These are phyloP conservation scores for Hemaris fuciformis DNA, from an alignment of 2,888 invertebrate genomes.

Conservation along the genomic window DNA sequence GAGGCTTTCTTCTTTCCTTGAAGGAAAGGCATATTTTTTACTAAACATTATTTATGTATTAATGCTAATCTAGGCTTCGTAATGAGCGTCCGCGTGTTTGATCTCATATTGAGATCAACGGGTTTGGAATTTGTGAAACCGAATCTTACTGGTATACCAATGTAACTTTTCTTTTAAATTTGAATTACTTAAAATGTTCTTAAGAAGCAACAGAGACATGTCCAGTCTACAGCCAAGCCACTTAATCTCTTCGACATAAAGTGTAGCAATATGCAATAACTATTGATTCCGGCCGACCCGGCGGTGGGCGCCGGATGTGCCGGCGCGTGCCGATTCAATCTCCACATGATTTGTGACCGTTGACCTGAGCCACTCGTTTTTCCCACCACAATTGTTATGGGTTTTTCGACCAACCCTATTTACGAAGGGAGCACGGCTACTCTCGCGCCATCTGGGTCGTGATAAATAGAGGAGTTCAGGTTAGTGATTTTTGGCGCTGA, in stretches of 20 bases:
- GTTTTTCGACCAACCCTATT: neutral
- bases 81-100: too few species aligned
- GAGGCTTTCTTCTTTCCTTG: too few species aligned
- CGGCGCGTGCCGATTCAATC: conserved; percentile 14
- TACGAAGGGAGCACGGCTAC: neutral
- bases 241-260: conserved; percentile 12
- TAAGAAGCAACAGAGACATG: neutral
- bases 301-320: conserved; percentile 12
- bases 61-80: too few species aligned
- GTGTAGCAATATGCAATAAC: conserved; percentile 22
- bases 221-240: neutral
- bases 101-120: too few species aligned
- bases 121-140: too few species aligned
- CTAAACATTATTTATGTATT: too few species aligned
- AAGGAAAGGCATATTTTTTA: too few species aligned
- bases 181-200: too few species aligned
- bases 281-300: conserved; percentile 17
- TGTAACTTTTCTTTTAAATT: too few species aligned
- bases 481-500: neutral
- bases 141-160: too few species aligned
- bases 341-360: conserved; percentile 13
- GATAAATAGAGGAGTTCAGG: neutral
- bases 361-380: conserved; percentile 8
- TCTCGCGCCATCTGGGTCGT: neutral
- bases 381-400: neutral